Percentiles rank a stretch among this genome's conserved stretches.
phyloP scores from a whole-genome alignment of 92 coral and sea anemone genomes.

The Diadumene lineata region DNA sequence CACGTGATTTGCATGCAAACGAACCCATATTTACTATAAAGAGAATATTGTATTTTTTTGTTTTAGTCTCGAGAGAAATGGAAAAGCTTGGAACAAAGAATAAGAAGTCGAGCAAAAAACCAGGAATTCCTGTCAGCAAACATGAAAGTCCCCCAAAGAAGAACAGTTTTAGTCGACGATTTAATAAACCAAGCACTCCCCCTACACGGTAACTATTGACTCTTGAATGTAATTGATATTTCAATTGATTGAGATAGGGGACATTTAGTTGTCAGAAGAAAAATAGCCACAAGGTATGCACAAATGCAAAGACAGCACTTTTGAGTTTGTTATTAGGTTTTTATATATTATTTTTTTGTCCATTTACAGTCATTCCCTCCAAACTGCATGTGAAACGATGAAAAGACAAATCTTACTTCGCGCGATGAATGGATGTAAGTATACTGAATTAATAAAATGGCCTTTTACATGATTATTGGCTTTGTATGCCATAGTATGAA shows the following conservation, averaged over 20 bases:
- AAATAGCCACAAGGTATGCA: too few relatives aligned
- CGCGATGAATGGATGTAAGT: slow-evolving; percentile 97
- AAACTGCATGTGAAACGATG: slow-evolving; percentile 94
- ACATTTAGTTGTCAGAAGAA: too few relatives aligned
- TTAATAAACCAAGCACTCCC: slow-evolving; percentile 59
- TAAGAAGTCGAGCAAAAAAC: slow-evolving; percentile 42
- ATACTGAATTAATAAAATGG: neutral
- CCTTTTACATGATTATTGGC: too few relatives aligned
- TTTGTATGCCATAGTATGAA: too few relatives aligned
- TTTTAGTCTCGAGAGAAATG: slow-evolving; percentile 71
- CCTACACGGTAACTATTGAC: slow-evolving; percentile 55
- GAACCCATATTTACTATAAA: too few relatives aligned
- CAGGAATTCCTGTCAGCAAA: slow-evolving; percentile 52
- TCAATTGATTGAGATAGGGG: too few relatives aligned
- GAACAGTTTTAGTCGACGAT: slow-evolving; percentile 58
- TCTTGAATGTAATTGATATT: too few relatives aligned
- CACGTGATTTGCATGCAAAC: too few relatives aligned
- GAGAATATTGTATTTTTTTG: neutral
- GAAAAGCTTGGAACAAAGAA: slow-evolving; percentile 60
- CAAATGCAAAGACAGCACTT: too few relatives aligned
- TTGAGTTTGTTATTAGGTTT: neutral
- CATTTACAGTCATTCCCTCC: slow-evolving; percentile 69
- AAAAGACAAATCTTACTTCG: slow-evolving; percentile 80
- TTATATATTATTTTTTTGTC: neutral
- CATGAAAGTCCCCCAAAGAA: slow-evolving; percentile 52